phyloP scores from a whole-genome alignment of 2,888 invertebrate species.

The Drosophila parthenogenetica region DNA sequence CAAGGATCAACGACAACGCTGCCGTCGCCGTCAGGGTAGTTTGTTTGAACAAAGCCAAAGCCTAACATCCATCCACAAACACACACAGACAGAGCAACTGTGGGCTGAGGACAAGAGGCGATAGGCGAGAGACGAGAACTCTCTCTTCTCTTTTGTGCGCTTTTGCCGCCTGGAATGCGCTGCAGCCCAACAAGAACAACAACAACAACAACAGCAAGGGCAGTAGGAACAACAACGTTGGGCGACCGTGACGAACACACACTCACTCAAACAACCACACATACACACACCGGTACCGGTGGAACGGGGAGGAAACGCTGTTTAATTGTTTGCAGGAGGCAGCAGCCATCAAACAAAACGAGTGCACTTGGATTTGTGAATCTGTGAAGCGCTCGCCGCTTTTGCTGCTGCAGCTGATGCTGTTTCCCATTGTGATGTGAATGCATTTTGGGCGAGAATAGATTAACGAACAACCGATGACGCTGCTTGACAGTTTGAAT shows the following conservation, averaged over 20 bases:
- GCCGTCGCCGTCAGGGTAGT: slow-evolving; percentile 71
- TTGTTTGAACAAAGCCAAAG: slow-evolving; percentile 72
- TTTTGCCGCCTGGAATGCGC: slow-evolving; percentile 80
- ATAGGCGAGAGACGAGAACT: slow-evolving; percentile 21
- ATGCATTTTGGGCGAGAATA: slow-evolving; percentile 47
- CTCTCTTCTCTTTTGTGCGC: slow-evolving; percentile 69
- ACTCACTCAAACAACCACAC: slow-evolving; percentile 4
- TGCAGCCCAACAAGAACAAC: slow-evolving; percentile 54
- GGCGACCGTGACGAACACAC: slow-evolving; percentile 42
- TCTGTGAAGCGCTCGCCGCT: slow-evolving; percentile 24
- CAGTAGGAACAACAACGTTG: slow-evolving; percentile 37
- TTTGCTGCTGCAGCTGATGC: slow-evolving; percentile 22
- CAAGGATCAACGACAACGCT: slow-evolving; percentile 66
- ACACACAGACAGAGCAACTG: background rate
- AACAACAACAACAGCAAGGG: slow-evolving; percentile 26
- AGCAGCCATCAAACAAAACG: slow-evolving; percentile 51
- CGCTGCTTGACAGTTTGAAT: slow-evolving; percentile 44
- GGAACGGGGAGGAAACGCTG: slow-evolving; percentile 70
- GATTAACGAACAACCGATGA: slow-evolving; percentile 38
- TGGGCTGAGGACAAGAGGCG: slow-evolving; percentile 30
- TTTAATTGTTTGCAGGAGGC: slow-evolving; percentile 67
- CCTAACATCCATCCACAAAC: slow-evolving; percentile 49
- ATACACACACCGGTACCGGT: slow-evolving; percentile 14
- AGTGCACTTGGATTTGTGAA: slow-evolving; percentile 49
- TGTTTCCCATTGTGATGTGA: slow-evolving; percentile 25